Conservation (phyloP, 2,888 invertebrate genomes). For the Anoplius nigerrimus region DNA sequence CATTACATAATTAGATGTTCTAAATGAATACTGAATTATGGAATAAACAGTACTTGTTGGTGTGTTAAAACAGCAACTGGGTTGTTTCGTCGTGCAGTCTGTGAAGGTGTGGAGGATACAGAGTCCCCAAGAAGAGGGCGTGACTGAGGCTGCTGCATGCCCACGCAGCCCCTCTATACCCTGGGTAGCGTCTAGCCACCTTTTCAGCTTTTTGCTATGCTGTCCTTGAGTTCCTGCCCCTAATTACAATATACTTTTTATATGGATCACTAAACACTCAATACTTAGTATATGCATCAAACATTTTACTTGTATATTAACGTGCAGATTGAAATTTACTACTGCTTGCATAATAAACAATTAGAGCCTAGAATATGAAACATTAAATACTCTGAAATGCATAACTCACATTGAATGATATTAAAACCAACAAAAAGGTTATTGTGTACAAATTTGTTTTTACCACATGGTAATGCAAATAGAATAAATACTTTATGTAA, state of each 20-base stretch:
- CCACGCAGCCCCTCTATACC: slow-evolving; percentile 75
- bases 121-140: slow-evolving; percentile 76
- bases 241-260: no score
- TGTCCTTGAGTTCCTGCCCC: slow-evolving; percentile 3
- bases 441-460: no score
- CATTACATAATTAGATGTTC: background rate
- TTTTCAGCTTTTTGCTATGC: slow-evolving; percentile 60
- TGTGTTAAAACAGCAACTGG: slow-evolving; percentile 73
- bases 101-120: slow-evolving; percentile 75
- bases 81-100: slow-evolving; percentile 72
- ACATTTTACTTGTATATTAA: no score
- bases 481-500: background rate
- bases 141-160: slow-evolving; percentile 76
- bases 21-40: background rate
- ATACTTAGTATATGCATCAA: no score
- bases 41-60: slow-evolving; percentile 66
- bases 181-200: slow-evolving; percentile 74
- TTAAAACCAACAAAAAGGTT: no score
- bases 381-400: no score
- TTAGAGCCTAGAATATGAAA: no score
- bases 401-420: no score
- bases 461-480: background rate
- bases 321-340: no score
- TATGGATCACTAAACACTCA: no score
- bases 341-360: no score